Evolutionary conservation across 2,888 invertebrate genomes (phyloP), one percentile per base, ranked within the genome.

Genomic region (Matsumyia berberina): DNA sequence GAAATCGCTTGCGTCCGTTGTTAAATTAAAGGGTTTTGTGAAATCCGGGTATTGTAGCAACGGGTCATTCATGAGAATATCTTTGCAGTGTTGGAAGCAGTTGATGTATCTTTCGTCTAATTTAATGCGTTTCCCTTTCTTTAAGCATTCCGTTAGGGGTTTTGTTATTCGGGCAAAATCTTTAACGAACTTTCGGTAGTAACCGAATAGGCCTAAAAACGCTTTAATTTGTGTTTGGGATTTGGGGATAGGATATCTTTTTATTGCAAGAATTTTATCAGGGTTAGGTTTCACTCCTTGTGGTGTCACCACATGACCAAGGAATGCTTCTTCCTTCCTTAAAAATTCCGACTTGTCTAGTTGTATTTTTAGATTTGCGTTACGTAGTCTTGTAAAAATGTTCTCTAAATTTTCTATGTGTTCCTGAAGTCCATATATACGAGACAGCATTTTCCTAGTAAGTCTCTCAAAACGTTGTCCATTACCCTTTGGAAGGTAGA

Each of bases 401-500:
- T 44, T 58, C 24, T 39, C 35, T 11, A 55, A 15, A 11, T 67
- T 67, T 53, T 44, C 44, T 9, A 8, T 3, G 11, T 69, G 55
- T 7, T 58, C 37, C 8, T 70, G 64, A 9, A 64, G 64, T 58
- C 37, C 17, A 67, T 15, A 39, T 58, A 70, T 4, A 64, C 49
- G 4, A 49, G 17, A 15, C 64, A 49, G 6, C 33, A 49, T 46
- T 49, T 64, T 0, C 33, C 33, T 31, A 35, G 5, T 4, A 64
- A 19, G 12, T 64, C 35, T 8, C 19, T 15, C 5, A 46, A 15
- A 15, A 64, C 49, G 8, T 60, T 35, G 12, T 35, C 49, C 64
- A 64, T 64, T 33, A 46, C 49, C n/a, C 64, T 4, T 37, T 64
- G 49, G n/a, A 64, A 64, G 1, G 64, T 64, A 4, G 35, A 64